A percentile compares a stretch with the other conserved stretches of the same genome.
Conservation (phyloP, 1,140 invertebrate genomes). For the Drosophila triauraria region DNA sequence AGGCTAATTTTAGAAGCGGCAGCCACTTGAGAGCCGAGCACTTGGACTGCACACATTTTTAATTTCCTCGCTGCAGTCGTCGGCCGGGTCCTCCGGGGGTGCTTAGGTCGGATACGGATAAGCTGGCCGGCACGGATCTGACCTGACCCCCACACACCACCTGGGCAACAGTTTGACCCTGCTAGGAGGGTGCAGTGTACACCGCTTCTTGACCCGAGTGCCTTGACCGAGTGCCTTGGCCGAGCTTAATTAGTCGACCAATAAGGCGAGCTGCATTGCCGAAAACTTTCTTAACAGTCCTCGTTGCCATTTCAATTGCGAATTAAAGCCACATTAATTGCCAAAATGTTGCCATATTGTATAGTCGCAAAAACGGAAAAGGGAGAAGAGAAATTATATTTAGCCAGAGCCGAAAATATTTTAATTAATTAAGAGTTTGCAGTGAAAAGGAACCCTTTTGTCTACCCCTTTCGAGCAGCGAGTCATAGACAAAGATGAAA, state of each 20-base stretch:
- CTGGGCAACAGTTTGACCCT: slow-evolving; percentile 19
- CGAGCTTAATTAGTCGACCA: slow-evolving; percentile 59
- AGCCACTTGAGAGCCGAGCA: slow-evolving; percentile 48
- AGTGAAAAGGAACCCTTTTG: slow-evolving; percentile 61
- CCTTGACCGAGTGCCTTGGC: slow-evolving; percentile 43
- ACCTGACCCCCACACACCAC: not conserved
- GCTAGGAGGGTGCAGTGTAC: slow-evolving; percentile 1
- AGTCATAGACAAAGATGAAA: slow-evolving; percentile 36
- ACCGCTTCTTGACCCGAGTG: slow-evolving; percentile 21
- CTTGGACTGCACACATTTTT: slow-evolving; percentile 46
- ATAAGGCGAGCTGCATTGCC: slow-evolving; percentile 54
- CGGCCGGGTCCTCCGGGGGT: slow-evolving; percentile 11
- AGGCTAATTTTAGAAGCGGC: slow-evolving; percentile 61
- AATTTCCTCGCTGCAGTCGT: slow-evolving; percentile 42
- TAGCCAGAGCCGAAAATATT: slow-evolving; percentile 53
- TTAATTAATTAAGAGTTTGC: slow-evolving; percentile 72
- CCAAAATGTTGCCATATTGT: slow-evolving; percentile 19
- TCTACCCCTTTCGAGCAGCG: not conserved
- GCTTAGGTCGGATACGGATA: slow-evolving; percentile 29
- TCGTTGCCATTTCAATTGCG: slow-evolving; percentile 12
- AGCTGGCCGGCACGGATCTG: slow-evolving; percentile 3
- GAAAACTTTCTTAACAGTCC: slow-evolving; percentile 14
- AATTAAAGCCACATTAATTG: slow-evolving; percentile 34
- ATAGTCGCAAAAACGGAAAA: not conserved
- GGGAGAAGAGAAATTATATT: slow-evolving; percentile 28